Evolutionary conservation across 1,140 invertebrate species (phyloP).

Genomic region (Pogonognathellus flavescens): DNA sequence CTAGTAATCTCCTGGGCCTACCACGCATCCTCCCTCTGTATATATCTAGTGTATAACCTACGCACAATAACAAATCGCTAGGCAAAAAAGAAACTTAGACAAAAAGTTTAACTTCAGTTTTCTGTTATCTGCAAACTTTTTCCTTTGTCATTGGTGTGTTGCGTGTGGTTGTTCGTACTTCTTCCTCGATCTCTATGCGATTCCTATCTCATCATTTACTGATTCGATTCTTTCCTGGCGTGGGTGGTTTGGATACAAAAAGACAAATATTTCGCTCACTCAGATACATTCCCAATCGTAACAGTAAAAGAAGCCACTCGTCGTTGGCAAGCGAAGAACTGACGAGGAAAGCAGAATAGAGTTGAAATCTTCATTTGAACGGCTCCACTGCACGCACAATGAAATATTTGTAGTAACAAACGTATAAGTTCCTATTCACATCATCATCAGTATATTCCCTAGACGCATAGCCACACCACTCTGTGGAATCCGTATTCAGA

Average conservation of each 20-base stretch:
- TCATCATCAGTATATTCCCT: too few species aligned
- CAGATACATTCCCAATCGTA: slow-evolving; percentile 11
- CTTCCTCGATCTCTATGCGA: background rate
- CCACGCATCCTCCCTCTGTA: too few species aligned
- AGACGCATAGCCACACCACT: too few species aligned
- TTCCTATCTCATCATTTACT: slow-evolving; percentile 5
- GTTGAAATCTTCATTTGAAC: slow-evolving; percentile 28
- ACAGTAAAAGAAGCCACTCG: slow-evolving; percentile 19
- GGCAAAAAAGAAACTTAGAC: background rate
- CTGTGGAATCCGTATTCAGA: too few species aligned
- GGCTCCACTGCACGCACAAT: slow-evolving; percentile 20
- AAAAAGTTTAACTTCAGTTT: slow-evolving; percentile 20
- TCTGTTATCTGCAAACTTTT: slow-evolving; percentile 20
- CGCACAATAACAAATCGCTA: too few species aligned
- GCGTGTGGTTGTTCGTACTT: slow-evolving; percentile 9
- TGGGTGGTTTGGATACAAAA: slow-evolving; percentile 39
- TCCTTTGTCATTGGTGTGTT: slow-evolving; percentile 1
- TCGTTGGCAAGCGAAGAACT: slow-evolving; percentile 2
- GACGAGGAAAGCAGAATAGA: background rate
- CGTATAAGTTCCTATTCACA: too few species aligned
- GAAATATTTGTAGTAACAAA: background rate
- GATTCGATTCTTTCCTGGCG: slow-evolving; percentile 33
- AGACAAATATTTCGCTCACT: slow-evolving; percentile 47
- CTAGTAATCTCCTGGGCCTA: too few species aligned
- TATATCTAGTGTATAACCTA: too few species aligned